Percentiles rank a stretch among this genome's conserved stretches.
Conservation (phyloP, 92 coral and sea anemone genomes). For the Virgularia gustaviana region DNA sequence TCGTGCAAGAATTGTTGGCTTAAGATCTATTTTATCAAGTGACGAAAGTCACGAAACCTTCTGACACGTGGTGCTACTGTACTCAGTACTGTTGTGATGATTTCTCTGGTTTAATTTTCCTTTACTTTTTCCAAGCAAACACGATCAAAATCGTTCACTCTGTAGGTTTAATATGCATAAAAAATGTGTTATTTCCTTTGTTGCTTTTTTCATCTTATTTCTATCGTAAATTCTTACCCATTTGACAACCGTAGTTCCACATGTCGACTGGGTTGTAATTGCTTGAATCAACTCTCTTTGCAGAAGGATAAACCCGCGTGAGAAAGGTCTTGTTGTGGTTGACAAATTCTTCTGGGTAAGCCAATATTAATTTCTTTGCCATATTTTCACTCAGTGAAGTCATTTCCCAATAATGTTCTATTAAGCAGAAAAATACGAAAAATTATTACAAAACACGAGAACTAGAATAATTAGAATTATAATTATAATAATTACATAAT, state of each 20-base stretch:
- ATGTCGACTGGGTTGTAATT: constrained; percentile 90
- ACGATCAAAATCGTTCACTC: no score
- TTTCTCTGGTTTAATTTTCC: no score
- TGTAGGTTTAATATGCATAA: no score
- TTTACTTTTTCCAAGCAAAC: no score
- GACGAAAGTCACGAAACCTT: no score
- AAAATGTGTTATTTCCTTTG: no score
- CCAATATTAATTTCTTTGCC: constrained; percentile 65
- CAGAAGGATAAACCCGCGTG: constrained; percentile 88
- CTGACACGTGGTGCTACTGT: no score
- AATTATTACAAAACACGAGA: neutral
- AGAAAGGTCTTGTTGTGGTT: constrained; percentile 83
- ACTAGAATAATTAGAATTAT: neutral
- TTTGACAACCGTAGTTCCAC: constrained; percentile 98
- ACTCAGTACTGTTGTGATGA: no score
- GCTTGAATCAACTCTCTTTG: constrained; percentile 88
- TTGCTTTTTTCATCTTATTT: no score
- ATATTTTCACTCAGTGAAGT: constrained; percentile 84
- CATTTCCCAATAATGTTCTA: constrained; percentile 97
- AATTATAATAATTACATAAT: neutral
- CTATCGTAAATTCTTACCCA: constrained; percentile 68
- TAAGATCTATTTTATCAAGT: no score
- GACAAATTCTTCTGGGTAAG: constrained; percentile 87
- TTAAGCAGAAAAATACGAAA: neutral
- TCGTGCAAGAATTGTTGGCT: no score